A percentile compares a stretch with the other conserved stretches of the same genome.
These are phyloP conservation scores for Hirtodrosophila duncani DNA, from an alignment of 2,888 invertebrate species.

Conservation along the genomic window DNA sequence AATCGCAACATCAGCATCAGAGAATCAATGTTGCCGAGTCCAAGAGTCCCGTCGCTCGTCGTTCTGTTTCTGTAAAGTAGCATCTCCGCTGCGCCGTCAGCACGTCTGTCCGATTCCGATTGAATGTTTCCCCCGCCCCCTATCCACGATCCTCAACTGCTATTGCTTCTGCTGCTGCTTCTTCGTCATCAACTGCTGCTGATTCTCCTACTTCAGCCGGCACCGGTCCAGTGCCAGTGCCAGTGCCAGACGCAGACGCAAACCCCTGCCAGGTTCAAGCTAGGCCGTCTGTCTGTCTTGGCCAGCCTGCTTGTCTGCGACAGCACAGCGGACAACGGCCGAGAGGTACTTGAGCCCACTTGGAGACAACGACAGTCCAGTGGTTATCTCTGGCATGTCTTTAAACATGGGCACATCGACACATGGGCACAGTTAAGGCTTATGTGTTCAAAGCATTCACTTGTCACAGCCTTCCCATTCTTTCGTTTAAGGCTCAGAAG, in stretches of 20 bases:
- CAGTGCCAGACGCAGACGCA: not conserved
- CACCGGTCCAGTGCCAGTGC: constrained; percentile 6
- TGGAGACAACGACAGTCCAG: constrained; percentile 51
- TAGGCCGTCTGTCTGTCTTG: constrained; percentile 39
- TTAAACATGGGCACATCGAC: constrained; percentile 1
- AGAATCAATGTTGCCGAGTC: too few species aligned
- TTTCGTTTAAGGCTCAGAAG: too few species aligned
- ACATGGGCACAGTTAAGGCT: constrained; percentile 4
- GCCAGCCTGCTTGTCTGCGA: constrained; percentile 55
- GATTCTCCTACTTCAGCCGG: constrained; percentile 9
- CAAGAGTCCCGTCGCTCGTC: too few species aligned
- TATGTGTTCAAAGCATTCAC: too few species aligned
- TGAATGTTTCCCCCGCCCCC: constrained; percentile 2
- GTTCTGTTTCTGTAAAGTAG: constrained; percentile 58
- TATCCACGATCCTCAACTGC: not conserved
- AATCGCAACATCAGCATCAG: constrained; percentile 58
- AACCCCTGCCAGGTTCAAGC: not conserved
- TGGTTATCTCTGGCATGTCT: constrained; percentile 23
- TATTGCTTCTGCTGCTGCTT: not conserved
- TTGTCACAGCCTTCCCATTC: too few species aligned
- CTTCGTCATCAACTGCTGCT: constrained; percentile 21
- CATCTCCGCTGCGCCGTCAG: constrained; percentile 45
- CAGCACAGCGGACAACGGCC: constrained; percentile 41
- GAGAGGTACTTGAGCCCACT: constrained; percentile 47
- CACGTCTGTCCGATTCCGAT: constrained; percentile 21